A percentile compares a stretch with the other conserved stretches of the same genome.
Evolutionary conservation across 2,888 invertebrate genomes (phyloP).

Genomic region (Stenodera caucasica): DNA sequence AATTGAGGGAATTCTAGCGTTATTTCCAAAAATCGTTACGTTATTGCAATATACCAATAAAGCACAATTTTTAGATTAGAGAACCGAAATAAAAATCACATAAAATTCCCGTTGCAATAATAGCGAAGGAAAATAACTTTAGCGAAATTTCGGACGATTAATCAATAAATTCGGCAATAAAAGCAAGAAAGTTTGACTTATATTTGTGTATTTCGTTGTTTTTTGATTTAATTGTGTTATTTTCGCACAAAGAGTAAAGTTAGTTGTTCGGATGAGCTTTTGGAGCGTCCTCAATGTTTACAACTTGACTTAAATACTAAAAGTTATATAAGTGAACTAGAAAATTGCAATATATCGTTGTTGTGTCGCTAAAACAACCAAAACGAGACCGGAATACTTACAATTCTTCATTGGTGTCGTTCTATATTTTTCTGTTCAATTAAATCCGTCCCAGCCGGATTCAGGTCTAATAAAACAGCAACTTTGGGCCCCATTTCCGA

Average conservation of each 20-base stretch:
- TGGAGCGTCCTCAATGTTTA: constrained; percentile 14
- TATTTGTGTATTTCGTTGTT: background rate
- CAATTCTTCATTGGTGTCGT: constrained; percentile 2
- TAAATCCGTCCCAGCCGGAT: background rate
- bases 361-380: constrained; percentile 9
- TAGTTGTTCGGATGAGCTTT: background rate
- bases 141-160: too few species aligned
- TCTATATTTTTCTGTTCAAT: background rate
- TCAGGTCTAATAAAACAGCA: background rate
- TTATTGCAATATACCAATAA: too few species aligned
- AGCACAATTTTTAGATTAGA: too few species aligned
- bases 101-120: too few species aligned
- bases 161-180: too few species aligned
- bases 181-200: background rate
- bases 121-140: too few species aligned
- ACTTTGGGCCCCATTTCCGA: background rate
- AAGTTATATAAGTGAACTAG: constrained; percentile 16
- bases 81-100: too few species aligned
- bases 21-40: too few species aligned
- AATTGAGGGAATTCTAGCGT: too few species aligned
- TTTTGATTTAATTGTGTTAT: background rate
- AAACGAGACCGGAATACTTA: background rate
- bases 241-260: background rate
- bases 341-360: constrained; percentile 18
- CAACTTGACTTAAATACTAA: constrained; percentile 18